Evolutionary conservation across 2,797 vertebrate genomes (phyloP), one percentile per base, ranked within the genome.

Genomic region (Trematomus bernacchii): DNA sequence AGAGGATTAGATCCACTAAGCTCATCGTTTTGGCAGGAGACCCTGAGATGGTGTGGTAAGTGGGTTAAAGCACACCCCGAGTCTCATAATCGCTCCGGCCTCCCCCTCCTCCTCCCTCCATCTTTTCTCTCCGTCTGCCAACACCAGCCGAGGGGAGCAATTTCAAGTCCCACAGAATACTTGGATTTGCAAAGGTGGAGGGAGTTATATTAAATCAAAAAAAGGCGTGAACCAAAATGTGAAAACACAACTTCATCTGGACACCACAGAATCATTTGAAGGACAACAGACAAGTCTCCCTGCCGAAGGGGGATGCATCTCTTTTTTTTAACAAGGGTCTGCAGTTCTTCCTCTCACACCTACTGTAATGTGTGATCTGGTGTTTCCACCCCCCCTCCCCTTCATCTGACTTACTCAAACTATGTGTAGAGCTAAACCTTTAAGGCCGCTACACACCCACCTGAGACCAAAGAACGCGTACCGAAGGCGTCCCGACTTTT

Each of bases 11-110:
- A 93, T 85, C 46, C 77, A 88, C 88, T 93, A 91, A 94, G 91
- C 92, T 91, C 83, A 90, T 81, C 77, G 84, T 86, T 92, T 94
- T 95, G 94, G 93, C 94, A 90, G 85, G 86, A 87, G 82, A 90
- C 91, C 86, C 84, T 79, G 84, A 84, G 85, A 89, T 90, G 88
- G 90, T 91, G 92, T 83, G 86, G 59, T 94, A 95, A 95, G 93
- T 95, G 93, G 93, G 94, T 94, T 95, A 94, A 95, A 94, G 87
- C 89, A 84, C 89, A 93, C 92, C 92, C 91, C 76, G 71, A 87
- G 87, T 91, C 91, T 91, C 75, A 85, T 92, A 94, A 93, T 93
- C 90, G 27, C 89, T 73, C 65, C 37, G 51, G 61, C 80, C 82
- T 57, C 46, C 83, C 76, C 53, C 13, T 44, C 71, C 63, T 60